These are phyloP conservation scores for Pelecanoides urinatrix DNA, from an alignment of 2,113 vertebrate genomes.

Conservation along the genomic window DNA sequence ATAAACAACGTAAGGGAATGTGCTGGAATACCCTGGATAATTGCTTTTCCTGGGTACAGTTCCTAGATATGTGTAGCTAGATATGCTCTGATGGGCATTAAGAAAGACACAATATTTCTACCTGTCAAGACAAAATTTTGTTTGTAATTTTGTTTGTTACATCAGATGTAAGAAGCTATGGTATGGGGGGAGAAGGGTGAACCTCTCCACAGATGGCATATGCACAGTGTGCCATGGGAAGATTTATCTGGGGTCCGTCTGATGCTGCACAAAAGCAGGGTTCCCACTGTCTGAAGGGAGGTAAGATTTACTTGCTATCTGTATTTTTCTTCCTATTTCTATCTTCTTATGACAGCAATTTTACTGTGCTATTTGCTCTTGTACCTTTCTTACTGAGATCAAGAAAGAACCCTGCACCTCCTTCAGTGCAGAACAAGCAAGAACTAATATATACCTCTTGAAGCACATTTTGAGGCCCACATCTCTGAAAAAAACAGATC, in stretches of 20 bases:
- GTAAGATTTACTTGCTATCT: not conserved
- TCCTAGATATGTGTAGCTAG: not conserved
- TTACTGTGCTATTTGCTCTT: not conserved
- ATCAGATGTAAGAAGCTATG: not conserved
- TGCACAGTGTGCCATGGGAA: not conserved
- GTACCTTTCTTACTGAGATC: not conserved
- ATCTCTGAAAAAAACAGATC: not conserved
- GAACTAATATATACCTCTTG: not conserved
- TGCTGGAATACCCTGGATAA: not conserved
- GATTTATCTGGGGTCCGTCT: not conserved
- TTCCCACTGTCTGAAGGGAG: not conserved
- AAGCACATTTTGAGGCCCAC: not conserved
- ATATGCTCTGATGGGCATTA: not conserved
- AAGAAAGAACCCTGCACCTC: not conserved
- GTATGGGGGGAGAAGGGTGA: not conserved
- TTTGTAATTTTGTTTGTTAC: not conserved
- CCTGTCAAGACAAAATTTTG: not conserved
- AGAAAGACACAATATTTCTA: not conserved
- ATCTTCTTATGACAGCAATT: not conserved
- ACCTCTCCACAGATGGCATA: not conserved
- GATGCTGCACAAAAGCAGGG: not conserved
- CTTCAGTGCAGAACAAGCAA: not conserved
- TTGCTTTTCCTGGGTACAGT: not conserved
- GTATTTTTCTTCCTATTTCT: not conserved
- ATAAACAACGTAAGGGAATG: not conserved